Evolutionary conservation across 2,797 vertebrate species (phyloP), one percentile per base, ranked within the genome.

Genomic region (Lagocephalus sceleratus): DNA sequence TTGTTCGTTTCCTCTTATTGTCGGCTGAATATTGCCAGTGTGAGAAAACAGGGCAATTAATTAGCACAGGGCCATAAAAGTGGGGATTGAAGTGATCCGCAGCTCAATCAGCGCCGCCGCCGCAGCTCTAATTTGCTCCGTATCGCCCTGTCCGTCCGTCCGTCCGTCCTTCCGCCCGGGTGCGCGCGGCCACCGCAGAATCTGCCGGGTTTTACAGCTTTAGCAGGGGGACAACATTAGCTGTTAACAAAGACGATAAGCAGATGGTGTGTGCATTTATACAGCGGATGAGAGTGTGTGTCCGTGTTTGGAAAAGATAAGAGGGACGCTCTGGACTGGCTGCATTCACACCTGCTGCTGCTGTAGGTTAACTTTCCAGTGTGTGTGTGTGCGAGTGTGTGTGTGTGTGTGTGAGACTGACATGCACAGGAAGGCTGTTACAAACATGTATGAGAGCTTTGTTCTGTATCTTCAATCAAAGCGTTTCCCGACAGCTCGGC

Each of bases 391-490:
- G 29, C 32, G 51, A 60, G 54, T 47, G 51, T 49, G 60, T 8
- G 41, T 35, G 57, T 11, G 12, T 8, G 20, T 22, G 51, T 5
- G 20, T 12, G 35, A 66, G 44, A 54, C 65, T 63, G 59, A 68
- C 75, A 69, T 71, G 65, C 16, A 1, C 57, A 63, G 60, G 80
- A 82, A 82, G 81, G 78, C 81, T 85, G 82, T 69, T 84, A 77
- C 75, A 83, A 75, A 84, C 71, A 76, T 70, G 68, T 54, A 69
- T 46, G 62, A 68, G 76, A 67, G 82, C 78, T 82, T 83, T 82
- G 75, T 82, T 83, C 69, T 66, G 65, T 81, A 72, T 84, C 76
- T 73, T 84, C 64, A 83, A 83, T 84, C 82, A 84, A 83, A 84
- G 74, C 57, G 75, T 76, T 79, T 76, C 79, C 77, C 79, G 48